Evolutionary conservation across 23 tunicate genomes (phyloP), one percentile per base, ranked within the genome.

Genomic region (Ciona savignyi): DNA sequence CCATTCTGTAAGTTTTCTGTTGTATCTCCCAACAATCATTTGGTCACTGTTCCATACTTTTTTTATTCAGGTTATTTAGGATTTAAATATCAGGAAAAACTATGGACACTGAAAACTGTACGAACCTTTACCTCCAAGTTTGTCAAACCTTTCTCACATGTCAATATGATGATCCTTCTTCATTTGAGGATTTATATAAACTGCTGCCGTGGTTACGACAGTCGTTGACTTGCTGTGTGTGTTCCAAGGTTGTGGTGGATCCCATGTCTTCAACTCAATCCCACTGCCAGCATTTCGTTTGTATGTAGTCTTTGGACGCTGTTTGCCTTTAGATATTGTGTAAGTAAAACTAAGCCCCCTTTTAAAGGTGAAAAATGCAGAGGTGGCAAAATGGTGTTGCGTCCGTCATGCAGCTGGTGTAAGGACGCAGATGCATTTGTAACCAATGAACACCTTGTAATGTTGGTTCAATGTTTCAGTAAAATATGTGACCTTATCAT

Each of bases 191-290:
- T 33, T 66, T 88, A 26, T 88, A 81, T 72, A 88, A 76, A 64
- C 68, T 88, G 2, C 60, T 88, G 33, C 96, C 96, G 3, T 88
- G 96, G 96, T 70, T 88, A 3, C 83, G 96, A 20, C 96, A 88
- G 33, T 88, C 96, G 1, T 32, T 88, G 28, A 88, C 84, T 2
- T 88, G 96, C 34, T 88, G 96, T 67, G 79, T 88, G 23, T 88
- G 96, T 71, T 70, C 88, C 35, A 72, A 77, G 32, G 96, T 88
- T 60, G 72, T 88, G 27, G 64, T 29, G 20, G 77, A 81, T 33
- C 96, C 96, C 15, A 88, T 88, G 96, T 81, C 96, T 27, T 88
- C 96, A 1, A 88, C 96, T 0, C 83, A 88, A 35, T 81, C 96
- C 4, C 83, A 86, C 25, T 88, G 96, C 65, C 96, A 88, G 51